Evolutionary conservation across 1,140 invertebrate genomes (phyloP).

Genomic region (Diorhabda elongata): DNA sequence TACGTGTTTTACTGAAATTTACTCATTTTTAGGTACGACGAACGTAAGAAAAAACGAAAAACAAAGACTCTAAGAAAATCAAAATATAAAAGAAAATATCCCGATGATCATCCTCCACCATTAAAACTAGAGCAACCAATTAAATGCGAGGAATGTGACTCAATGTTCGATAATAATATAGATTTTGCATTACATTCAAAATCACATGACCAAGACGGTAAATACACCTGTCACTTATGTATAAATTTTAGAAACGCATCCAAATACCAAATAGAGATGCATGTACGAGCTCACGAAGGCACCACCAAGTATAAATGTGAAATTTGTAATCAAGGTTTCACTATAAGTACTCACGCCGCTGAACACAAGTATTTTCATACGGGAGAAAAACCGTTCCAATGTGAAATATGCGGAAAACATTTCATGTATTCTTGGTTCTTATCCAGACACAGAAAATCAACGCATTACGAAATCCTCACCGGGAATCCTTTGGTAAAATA

Average conservation of each 20-base stretch:
- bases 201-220: constrained; percentile 50
- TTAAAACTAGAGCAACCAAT: constrained; percentile 45
- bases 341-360: constrained; percentile 49
- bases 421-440: constrained; percentile 46
- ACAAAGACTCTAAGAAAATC: too few relatives aligned
- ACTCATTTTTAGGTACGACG: too few relatives aligned
- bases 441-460: constrained; percentile 40
- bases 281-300: constrained; percentile 46
- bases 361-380: constrained; percentile 52
- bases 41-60: too few relatives aligned
- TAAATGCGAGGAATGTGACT: constrained; percentile 36
- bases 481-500: constrained; percentile 43
- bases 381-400: constrained; percentile 58
- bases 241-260: constrained; percentile 39
- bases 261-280: constrained; percentile 47
- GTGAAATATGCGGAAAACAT: constrained; percentile 57
- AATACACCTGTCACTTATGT: constrained; percentile 50
- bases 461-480: constrained; percentile 45
- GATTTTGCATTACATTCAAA: constrained; percentile 33
- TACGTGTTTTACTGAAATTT: too few relatives aligned
- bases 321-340: constrained; percentile 51
- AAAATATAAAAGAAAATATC: too few relatives aligned
- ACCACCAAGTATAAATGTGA: constrained; percentile 51
- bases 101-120: constrained; percentile 50
- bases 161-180: constrained; percentile 31